Conservation (phyloP, 2,888 invertebrate species). For the Podabrus alpinus region DNA sequence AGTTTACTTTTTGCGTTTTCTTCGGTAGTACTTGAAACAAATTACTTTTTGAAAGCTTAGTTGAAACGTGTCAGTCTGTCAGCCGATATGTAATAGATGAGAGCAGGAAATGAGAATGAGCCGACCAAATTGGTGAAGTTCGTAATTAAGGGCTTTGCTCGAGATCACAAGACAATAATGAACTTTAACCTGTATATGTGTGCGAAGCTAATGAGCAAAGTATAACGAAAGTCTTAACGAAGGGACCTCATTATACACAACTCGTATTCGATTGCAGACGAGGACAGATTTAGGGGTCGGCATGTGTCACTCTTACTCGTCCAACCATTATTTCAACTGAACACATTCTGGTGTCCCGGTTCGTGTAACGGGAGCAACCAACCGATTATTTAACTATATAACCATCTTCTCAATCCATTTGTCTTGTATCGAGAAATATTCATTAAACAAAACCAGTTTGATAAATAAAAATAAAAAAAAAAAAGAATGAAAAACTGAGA, state of each 20-base stretch:
- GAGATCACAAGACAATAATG: slow-evolving; percentile 35
- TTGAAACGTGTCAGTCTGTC: slow-evolving; percentile 36
- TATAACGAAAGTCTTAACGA: slow-evolving; percentile 27
- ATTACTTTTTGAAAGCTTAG: slow-evolving; percentile 38
- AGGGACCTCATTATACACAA: slow-evolving; percentile 45
- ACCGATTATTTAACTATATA: slow-evolving; percentile 39
- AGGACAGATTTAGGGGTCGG: slow-evolving; percentile 49
- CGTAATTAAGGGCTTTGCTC: slow-evolving; percentile 34
- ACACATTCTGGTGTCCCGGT: slow-evolving; percentile 37
- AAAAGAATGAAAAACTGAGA: slow-evolving; percentile 37
- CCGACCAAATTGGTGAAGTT: slow-evolving; percentile 37
- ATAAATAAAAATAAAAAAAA: slow-evolving; percentile 25
- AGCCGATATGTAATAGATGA: slow-evolving; percentile 38
- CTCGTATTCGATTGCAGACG: slow-evolving; percentile 42
- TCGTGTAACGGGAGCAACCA: slow-evolving; percentile 25
- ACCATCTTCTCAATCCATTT: slow-evolving; percentile 42
- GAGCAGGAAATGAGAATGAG: slow-evolving; percentile 36
- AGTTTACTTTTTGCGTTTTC: slow-evolving; percentile 34
- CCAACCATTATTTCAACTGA: slow-evolving; percentile 38
- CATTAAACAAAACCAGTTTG: slow-evolving; percentile 43
- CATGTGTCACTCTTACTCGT: slow-evolving; percentile 37
- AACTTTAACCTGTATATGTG: slow-evolving; percentile 33
- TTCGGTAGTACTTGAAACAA: slow-evolving; percentile 32
- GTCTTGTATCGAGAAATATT: slow-evolving; percentile 47
- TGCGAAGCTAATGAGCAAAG: slow-evolving; percentile 35